Percentiles rank a stretch among this genome's conserved stretches.
phyloP scores from a whole-genome alignment of 2,797 vertebrate genomes.

The Moxostoma hubbsi region DNA sequence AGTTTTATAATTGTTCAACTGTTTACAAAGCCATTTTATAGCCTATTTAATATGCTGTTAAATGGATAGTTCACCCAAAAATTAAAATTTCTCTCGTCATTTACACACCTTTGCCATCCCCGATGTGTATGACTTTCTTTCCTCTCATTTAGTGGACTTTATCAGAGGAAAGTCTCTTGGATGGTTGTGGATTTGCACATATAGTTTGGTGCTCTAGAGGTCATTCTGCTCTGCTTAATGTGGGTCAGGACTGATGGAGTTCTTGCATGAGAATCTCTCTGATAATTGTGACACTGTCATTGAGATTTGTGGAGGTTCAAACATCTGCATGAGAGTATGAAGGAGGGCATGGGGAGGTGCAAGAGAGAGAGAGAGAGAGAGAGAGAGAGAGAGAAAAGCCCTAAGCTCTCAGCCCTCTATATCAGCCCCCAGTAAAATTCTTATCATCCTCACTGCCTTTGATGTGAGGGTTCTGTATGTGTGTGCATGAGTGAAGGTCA shows the following conservation, averaged over 20 bases:
- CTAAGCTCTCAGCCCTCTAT: constrained; percentile 58
- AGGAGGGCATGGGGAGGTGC: constrained; percentile 16
- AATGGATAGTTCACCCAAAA: too few species aligned
- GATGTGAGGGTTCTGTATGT: constrained; percentile 61
- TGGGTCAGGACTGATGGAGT: constrained; percentile 40
- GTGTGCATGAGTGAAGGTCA: constrained; percentile 72
- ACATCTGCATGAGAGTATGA: constrained; percentile 14
- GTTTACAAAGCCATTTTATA: too few species aligned
- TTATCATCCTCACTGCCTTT: constrained; percentile 71
- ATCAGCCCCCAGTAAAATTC: constrained; percentile 64
- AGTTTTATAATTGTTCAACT: too few species aligned
- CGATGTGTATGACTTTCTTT: too few species aligned
- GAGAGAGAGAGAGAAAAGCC: constrained; percentile 4
- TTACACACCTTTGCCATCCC: too few species aligned
- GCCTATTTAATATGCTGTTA: too few species aligned
- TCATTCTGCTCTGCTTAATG: constrained; percentile 19
- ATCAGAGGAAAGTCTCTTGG: not conserved
- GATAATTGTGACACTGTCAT: constrained; percentile 33
- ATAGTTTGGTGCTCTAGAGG: not conserved
- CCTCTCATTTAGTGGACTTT: not conserved
- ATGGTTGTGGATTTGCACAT: constrained; percentile 22
- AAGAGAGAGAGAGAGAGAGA: not conserved
- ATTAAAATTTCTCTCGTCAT: too few species aligned
- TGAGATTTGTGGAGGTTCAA: constrained; percentile 35
- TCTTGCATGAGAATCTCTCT: constrained; percentile 28